phyloP scores from a whole-genome alignment of 2,888 invertebrate genomes.

The Zygaena filipendulae region DNA sequence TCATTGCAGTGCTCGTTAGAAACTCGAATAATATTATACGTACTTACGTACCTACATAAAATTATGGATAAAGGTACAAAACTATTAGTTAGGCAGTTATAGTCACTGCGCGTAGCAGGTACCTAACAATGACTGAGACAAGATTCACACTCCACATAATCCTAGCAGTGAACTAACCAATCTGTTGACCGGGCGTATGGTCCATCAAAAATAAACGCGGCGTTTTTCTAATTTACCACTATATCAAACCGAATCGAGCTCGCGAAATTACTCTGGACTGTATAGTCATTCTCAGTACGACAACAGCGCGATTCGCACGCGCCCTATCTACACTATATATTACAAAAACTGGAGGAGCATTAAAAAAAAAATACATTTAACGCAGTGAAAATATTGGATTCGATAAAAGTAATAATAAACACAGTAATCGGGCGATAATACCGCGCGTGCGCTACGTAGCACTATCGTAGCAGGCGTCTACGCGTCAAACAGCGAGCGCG shows the following conservation, averaged over 20 bases:
- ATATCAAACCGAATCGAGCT: conserved; percentile 30
- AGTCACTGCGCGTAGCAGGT: too few relatives aligned
- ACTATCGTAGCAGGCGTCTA: conserved; percentile 38
- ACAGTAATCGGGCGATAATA: conserved; percentile 29
- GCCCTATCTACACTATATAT: conserved; percentile 21
- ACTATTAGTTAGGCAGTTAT: too few relatives aligned
- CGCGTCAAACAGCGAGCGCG: too few relatives aligned
- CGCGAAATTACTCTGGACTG: conserved; percentile 28
- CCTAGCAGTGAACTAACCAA: conserved; percentile 13
- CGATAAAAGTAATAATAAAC: conserved; percentile 19
- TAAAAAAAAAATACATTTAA: conserved; percentile 3
- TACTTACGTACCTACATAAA: too few relatives aligned
- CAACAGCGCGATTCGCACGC: conserved; percentile 39
- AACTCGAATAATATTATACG: too few relatives aligned
- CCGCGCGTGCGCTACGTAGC: conserved; percentile 35
- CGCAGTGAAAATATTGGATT: neutral
- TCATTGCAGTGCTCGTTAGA: too few relatives aligned
- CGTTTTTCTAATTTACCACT: conserved; percentile 35
- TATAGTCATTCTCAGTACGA: conserved; percentile 35
- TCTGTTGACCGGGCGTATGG: conserved; percentile 13
- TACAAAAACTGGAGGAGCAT: neutral
- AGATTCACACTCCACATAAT: too few relatives aligned
- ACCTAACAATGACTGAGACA: too few relatives aligned
- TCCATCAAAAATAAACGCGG: conserved; percentile 24
- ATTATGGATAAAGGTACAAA: too few relatives aligned